phyloP scores from a whole-genome alignment of 2,888 invertebrate genomes.

The Callyntrura sp. region DNA sequence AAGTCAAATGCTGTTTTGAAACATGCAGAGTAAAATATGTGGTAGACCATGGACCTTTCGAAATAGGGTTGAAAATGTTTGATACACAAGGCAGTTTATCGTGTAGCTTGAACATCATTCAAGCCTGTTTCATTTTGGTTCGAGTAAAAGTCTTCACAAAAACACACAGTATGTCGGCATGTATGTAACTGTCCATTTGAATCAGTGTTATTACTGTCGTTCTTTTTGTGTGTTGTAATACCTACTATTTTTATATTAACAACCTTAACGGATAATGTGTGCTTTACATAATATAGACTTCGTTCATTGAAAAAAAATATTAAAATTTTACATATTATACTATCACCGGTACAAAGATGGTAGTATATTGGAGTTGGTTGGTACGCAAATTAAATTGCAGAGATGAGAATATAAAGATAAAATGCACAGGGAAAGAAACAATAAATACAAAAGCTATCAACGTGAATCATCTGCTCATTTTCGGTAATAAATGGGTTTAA shows the following conservation, averaged over 20 bases:
- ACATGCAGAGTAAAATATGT: slow-evolving; percentile 55
- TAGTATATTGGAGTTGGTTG: too few species aligned
- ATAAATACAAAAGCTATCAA: slow-evolving; percentile 21
- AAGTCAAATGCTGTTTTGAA: slow-evolving; percentile 29
- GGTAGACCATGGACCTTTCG: not conserved
- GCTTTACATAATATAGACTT: not conserved
- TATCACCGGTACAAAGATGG: too few species aligned
- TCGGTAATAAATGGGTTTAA: slow-evolving; percentile 59
- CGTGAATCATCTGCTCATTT: slow-evolving; percentile 69
- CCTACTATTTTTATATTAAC: slow-evolving; percentile 31
- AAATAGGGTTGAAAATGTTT: slow-evolving; percentile 1
- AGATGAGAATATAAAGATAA: slow-evolving; percentile 15
- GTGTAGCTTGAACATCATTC: not conserved
- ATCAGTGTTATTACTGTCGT: slow-evolving; percentile 6
- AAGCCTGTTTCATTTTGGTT: too few species aligned
- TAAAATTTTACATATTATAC: too few species aligned
- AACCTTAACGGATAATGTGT: not conserved
- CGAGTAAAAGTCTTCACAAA: not conserved
- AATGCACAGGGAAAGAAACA: slow-evolving; percentile 47
- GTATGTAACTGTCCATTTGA: not conserved
- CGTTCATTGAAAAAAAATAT: too few species aligned
- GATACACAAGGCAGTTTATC: not conserved
- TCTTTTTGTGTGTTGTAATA: slow-evolving; percentile 7
- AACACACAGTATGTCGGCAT: not conserved
- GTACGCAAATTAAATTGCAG: not conserved